These are phyloP conservation scores for Cervus canadensis DNA, from an alignment of 2,113 vertebrate species.

Conservation along the genomic window DNA sequence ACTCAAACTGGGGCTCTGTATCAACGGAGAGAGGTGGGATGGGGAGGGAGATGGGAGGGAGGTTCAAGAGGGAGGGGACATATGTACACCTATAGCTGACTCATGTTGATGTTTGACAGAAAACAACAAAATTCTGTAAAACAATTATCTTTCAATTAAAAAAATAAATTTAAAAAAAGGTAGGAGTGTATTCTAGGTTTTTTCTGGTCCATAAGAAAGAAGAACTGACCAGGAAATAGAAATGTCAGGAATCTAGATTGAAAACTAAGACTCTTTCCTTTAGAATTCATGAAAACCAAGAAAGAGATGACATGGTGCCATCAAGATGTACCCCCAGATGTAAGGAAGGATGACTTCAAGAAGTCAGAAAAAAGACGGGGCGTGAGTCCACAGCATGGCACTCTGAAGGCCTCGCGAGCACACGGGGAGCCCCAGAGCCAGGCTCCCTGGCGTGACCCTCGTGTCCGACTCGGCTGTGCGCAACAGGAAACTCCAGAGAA, in stretches of 20 bases:
- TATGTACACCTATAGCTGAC: not conserved
- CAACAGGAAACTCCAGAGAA: not conserved
- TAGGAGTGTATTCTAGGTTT: not conserved
- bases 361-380: not conserved
- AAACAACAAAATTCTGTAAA: not conserved
- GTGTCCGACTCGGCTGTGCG: not conserved
- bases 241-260: not conserved
- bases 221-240: not conserved
- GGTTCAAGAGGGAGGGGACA: not conserved
- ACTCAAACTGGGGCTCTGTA: not conserved
- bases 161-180: not conserved
- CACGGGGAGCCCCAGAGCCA: not conserved
- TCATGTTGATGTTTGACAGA: not conserved
- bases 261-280: not conserved
- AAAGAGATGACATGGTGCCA: not conserved
- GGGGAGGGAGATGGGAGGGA: not conserved
- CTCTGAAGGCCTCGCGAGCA: not conserved
- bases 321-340: not conserved
- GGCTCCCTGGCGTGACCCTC: too few species aligned
- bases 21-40: not conserved
- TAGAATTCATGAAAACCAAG: not conserved
- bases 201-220: not conserved
- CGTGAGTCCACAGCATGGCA: accelerated
- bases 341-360: not conserved
- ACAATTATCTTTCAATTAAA: not conserved